These are phyloP conservation scores for Eulemur mongoz DNA, from an alignment of 2,797 vertebrate genomes.

Conservation along the genomic window DNA sequence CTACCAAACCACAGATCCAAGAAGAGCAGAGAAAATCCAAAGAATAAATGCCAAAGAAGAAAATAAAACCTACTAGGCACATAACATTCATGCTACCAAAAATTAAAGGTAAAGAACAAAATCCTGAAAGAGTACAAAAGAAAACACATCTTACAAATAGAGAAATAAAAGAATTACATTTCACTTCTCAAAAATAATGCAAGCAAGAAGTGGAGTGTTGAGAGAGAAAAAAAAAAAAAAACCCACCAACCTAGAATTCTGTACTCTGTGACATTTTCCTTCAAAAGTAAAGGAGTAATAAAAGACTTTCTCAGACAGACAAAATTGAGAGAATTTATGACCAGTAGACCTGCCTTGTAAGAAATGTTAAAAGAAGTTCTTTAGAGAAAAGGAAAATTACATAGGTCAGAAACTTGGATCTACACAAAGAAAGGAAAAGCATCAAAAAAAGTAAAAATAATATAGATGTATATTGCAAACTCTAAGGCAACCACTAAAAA, in stretches of 20 bases:
- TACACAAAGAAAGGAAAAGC: background rate
- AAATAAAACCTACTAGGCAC: background rate
- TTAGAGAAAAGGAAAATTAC: background rate
- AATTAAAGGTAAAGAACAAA: background rate
- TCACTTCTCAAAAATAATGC: background rate
- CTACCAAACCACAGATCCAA: background rate
- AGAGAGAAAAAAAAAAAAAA: background rate
- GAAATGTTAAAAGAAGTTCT: background rate
- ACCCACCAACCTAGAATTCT: background rate
- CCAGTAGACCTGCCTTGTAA: background rate
- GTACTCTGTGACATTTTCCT: background rate
- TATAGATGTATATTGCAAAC: background rate
- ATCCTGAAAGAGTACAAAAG: background rate
- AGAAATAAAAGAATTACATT: background rate
- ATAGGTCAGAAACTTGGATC: background rate
- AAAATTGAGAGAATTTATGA: background rate
- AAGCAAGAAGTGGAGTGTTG: background rate
- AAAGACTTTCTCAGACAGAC: background rate
- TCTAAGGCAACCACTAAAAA: background rate
- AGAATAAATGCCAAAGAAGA: background rate
- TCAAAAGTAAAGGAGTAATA: background rate
- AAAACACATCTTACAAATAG: too few relatives aligned
- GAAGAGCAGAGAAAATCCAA: background rate
- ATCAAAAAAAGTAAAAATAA: background rate
- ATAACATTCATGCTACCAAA: background rate